phyloP scores from a whole-genome alignment of 2,797 vertebrate species.

The Acanthopagrus latus region DNA sequence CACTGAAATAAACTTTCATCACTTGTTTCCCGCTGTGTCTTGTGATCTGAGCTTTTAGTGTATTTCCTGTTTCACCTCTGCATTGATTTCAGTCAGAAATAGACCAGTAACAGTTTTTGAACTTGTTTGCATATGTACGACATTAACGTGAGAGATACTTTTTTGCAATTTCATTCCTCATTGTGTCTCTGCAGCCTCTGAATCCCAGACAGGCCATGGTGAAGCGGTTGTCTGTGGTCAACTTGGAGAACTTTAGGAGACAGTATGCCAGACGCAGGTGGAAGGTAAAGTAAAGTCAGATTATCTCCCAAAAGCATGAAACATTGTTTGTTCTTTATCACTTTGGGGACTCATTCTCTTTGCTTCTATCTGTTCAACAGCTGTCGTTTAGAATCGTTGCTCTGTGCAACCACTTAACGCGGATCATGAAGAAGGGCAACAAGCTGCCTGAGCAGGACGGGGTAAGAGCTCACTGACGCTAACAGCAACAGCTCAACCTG shows the following conservation, averaged over 20 bases:
- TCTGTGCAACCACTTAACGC: conserved; percentile 94
- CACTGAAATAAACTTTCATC: conserved; percentile 63
- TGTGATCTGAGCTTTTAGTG: neutral
- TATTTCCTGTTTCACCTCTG: neutral
- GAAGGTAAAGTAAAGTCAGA: conserved; percentile 88
- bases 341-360: neutral
- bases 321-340: neutral
- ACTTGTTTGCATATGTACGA: neutral
- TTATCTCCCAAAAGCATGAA: neutral
- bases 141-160: neutral
- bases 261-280: conserved; percentile 93
- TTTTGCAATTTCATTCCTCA: conserved; percentile 26
- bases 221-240: conserved; percentile 92
- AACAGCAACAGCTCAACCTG: neutral
- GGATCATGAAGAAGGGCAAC: conserved; percentile 90
- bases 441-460: conserved; percentile 73
- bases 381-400: conserved; percentile 93
- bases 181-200: conserved; percentile 87
- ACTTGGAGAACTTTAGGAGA: conserved; percentile 95
- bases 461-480: conserved; percentile 79
- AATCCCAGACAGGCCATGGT: conserved; percentile 92
- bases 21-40: neutral
- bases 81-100: neutral
- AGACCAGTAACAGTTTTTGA: neutral
- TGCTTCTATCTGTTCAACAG: conserved; percentile 76